Conservation (phyloP, 2,888 invertebrate genomes). For the Apantesis nais region DNA sequence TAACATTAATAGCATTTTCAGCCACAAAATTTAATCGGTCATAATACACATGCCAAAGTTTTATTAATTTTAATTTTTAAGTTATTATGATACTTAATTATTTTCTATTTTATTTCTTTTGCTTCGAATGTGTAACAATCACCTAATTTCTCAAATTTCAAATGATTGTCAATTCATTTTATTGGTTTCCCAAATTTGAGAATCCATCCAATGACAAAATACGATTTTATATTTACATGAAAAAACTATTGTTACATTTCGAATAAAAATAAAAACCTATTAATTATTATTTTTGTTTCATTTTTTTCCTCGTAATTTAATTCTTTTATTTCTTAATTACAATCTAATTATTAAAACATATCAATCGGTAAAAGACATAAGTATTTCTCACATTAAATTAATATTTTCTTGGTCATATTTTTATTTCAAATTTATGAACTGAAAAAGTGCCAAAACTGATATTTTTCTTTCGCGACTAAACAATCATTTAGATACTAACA, state of each 20-base stretch:
- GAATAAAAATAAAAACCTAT: constrained; percentile 77
- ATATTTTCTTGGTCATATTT: constrained; percentile 22
- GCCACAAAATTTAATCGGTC: constrained; percentile 82
- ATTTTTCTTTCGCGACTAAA: constrained; percentile 37
- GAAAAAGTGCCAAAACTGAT: constrained; percentile 58
- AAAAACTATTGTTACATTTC: constrained; percentile 80
- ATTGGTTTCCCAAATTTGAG: constrained; percentile 59
- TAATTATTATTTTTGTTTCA: constrained; percentile 69
- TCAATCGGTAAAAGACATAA: constrained; percentile 55
- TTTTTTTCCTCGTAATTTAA: constrained; percentile 42
- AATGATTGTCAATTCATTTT: constrained; percentile 48
- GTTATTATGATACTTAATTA: constrained; percentile 76
- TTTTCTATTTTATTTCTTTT: constrained; percentile 63
- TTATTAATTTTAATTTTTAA: constrained; percentile 79
- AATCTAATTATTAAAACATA: constrained; percentile 73
- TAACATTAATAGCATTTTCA: constrained; percentile 76
- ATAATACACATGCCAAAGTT: constrained; percentile 85
- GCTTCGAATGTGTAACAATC: constrained; percentile 68
- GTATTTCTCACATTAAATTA: constrained; percentile 14
- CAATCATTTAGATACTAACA: constrained; percentile 47
- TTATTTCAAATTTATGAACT: constrained; percentile 32
- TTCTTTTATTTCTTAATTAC: constrained; percentile 41
- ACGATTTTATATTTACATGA: constrained; percentile 80
- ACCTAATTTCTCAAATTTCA: constrained; percentile 40
- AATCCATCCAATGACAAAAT: constrained; percentile 81